Evolutionary conservation across 1,140 invertebrate species (phyloP).

Genomic region (Drosophila rhopaloa): DNA sequence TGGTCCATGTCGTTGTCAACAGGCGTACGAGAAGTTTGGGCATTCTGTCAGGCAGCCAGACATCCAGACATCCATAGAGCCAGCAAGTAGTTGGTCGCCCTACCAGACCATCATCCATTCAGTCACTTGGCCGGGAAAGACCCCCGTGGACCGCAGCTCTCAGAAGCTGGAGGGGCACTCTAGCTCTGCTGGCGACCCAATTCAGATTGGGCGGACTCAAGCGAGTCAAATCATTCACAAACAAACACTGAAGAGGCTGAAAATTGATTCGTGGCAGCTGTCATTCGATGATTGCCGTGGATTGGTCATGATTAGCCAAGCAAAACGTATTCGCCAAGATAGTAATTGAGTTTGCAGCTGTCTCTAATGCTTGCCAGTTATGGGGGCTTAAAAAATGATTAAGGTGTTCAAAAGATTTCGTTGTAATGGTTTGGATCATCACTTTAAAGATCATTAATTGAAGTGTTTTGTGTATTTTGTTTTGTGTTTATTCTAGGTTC

Average conservation of each 20-base stretch:
- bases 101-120: constrained; percentile 33
- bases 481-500: too few relatives aligned
- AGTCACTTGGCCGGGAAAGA: constrained; percentile 33
- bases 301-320: neutral
- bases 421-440: too few relatives aligned
- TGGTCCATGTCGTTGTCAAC: constrained; percentile 47
- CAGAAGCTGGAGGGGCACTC: constrained; percentile 23
- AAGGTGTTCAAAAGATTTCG: neutral
- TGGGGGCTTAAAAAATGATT: neutral
- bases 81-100: constrained; percentile 44
- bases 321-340: neutral
- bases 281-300: neutral
- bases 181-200: constrained; percentile 15
- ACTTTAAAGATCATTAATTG: too few relatives aligned
- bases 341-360: constrained; percentile 7
- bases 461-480: too few relatives aligned
- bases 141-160: constrained; percentile 40
- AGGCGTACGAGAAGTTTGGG: constrained; percentile 57
- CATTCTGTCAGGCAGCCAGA: constrained; percentile 53
- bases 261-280: constrained; percentile 38
- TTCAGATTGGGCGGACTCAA: constrained; percentile 13
- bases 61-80: constrained; percentile 16
- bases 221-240: constrained; percentile 58
- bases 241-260: constrained; percentile 13
- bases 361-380: neutral